Evolutionary conservation across 2,888 invertebrate genomes (phyloP), one percentile per base, ranked within the genome.

Genomic region (Drosophila algonquin): DNA sequence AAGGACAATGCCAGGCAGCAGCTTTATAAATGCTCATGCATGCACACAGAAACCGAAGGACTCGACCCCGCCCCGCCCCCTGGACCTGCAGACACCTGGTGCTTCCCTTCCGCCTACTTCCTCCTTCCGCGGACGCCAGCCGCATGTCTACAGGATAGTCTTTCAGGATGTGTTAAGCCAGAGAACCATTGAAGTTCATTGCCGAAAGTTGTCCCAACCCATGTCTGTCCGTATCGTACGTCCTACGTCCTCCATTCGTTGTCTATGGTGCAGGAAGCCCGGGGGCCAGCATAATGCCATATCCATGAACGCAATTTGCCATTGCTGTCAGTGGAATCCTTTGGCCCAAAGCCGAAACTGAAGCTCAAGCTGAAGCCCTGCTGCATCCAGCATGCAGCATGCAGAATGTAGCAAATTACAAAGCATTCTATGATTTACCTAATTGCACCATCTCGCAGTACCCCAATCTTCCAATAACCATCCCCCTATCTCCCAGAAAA

Each of bases 101-200:
- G 18, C 40, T 18, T 1, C 12, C 12, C 67, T 44, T n/a, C 53
- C 53, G 58, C 46, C 48, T 53, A 4, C 67, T 44, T n/a, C 51
- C 53, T 55, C 46, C 48, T 53, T 27, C 53, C 64, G 65, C 77
- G 51, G 70, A 62, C 70, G 65, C 72, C 48, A 64, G 40, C 40
- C 40, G 40, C n/a, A 68, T 70, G 68, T 70, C 72, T 61, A 67
- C 74, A n/a, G 14, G 73, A 63, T 73, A 21, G 7, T 65, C 75
- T 75, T 68, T 16, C 73, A 68, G 76, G 89, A 88, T 86, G 73
- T 87, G 86, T 74, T 83, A 75, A 77, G 75, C 73, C 68, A 60
- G 63, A 71, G 63, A 63, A 58, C 64, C 75, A 62, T 70, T 75
- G 76, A 86, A 83, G 87, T 88, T 84, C 84, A 88, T 83, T 86